Evolutionary conservation across 2,113 vertebrate species (phyloP), one percentile per base, ranked within the genome.

Genomic region (Oxyruncus cristatus): DNA sequence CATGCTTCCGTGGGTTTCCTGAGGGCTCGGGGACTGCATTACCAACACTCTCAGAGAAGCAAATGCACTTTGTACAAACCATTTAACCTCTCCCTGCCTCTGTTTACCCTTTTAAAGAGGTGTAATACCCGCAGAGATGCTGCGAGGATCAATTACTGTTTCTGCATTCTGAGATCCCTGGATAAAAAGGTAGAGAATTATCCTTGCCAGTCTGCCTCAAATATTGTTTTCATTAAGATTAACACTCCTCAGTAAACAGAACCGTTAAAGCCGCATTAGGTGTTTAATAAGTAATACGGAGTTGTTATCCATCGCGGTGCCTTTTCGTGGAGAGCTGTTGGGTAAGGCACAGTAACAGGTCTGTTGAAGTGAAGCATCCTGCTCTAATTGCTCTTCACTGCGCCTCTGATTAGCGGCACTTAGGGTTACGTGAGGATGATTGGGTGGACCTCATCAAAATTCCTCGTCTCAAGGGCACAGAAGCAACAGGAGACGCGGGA

Each of bases 171-270:
- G 52, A 92, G 90, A 94, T 94, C 92, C 85, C 82, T 77, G 93
- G 88, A 83, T 96, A 88, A 92, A 93, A 95, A 61, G 65, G 72
- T 37, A 89, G 88, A 65, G 89, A 96, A 94, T 92, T 93, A 95
- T 92, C 82, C 83, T 77, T 92, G 93, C 85, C 65, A 80, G 63
- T 71, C 88, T 77, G 85, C 68, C 88, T 94, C 96, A 88, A 84
- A 90, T 88, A 90, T 93, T 94, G 95, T 94, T 96, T 96, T 97
- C 88, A 86, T 96, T 93, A 90, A 92, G 92, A 96, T 96, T 93
- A 95, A 86, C 95, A 79, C 92, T 81, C 76, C 68, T 94, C 86
- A 75, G 95, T 95, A 96, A 96, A 97, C 95, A 97, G 88, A 84
- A 41, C 28, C 2, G 47, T 91, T 97, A 81, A 94, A 96, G 92